Evolutionary conservation across 2,113 vertebrate species (phyloP), one percentile per base, ranked within the genome.

Genomic region (Ptilonorhynchus violaceus): DNA sequence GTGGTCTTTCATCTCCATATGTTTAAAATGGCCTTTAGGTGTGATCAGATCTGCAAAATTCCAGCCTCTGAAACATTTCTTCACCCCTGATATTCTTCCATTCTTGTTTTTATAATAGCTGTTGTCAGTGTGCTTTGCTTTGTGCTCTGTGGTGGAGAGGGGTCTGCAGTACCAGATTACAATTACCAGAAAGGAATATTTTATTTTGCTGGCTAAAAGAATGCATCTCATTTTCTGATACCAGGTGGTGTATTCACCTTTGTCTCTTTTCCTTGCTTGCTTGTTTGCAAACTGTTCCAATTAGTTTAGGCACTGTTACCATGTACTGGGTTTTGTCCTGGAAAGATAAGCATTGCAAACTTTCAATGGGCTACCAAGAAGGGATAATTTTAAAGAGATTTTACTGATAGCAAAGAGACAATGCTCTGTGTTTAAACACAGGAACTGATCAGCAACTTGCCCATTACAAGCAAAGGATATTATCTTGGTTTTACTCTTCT

Each of bases 351-450:
- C 81, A 35, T 89, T 72, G 77, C 33, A 85, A 70, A 55, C 41
- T 47, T 97, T 93, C 49, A 49, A 69, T 22, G 42, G 35, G 28
- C 35, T 72, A 62, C n/a, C 66, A 41, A 88, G 56, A 10, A 73
- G 47, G 44, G 52, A 85, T 96, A 80, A 94, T 90, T 78, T 80
- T 79, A 91, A 94, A 82, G 24, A 94, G 69, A 60, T 81, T 89
- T 77, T 92, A 60, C 44, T 84, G 49, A 24, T 42, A 85, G 67
- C 67, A 93, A 39, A 93, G 33, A 77, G 47, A 68, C 70, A 89
- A 53, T 91, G 76, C 59, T 85, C 70, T 42, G 21, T 92, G 55
- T 78, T 91, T 86, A 78, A 81, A 66, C 23, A 37, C 10, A 30
- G 68, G 78, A 69, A 76, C 21, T 11, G 75, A 16, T n/a, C 63